A percentile compares a stretch with the other conserved stretches of the same genome.
Conservation (phyloP, 2,888 invertebrate species). For the Chirona hameri region DNA sequence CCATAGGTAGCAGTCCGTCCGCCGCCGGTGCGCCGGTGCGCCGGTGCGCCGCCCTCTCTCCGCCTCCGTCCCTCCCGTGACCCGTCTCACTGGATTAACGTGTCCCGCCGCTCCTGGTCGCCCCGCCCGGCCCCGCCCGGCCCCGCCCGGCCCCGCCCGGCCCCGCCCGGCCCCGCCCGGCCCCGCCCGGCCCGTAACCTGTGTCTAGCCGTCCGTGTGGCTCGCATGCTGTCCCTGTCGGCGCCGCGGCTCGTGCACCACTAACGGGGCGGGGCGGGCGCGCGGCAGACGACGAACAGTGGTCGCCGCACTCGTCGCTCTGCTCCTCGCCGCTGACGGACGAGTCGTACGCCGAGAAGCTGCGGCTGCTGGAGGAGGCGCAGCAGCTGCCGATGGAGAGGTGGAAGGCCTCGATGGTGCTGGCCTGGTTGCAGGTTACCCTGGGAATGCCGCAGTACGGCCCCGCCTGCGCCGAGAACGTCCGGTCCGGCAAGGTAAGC, state of each 20-base stretch:
- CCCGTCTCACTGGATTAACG: too few relatives aligned
- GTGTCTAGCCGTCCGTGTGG: too few relatives aligned
- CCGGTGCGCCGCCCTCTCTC: too few relatives aligned
- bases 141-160: too few relatives aligned
- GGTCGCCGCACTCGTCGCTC: slow-evolving; percentile 53
- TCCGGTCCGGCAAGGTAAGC: slow-evolving; percentile 87
- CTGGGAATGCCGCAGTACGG: slow-evolving; percentile 93
- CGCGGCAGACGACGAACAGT: not conserved
- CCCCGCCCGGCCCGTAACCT: too few relatives aligned
- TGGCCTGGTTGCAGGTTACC: slow-evolving; percentile 91
- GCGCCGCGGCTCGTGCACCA: not conserved
- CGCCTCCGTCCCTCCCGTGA: too few relatives aligned
- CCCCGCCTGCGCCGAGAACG: slow-evolving; percentile 82
- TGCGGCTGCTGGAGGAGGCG: slow-evolving; percentile 70
- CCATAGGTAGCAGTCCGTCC: too few relatives aligned
- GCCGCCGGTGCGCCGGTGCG: too few relatives aligned
- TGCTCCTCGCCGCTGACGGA: slow-evolving; percentile 53
- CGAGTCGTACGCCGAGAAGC: slow-evolving; percentile 72
- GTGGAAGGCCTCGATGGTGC: slow-evolving; percentile 88
- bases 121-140: too few relatives aligned
- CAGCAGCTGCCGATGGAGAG: slow-evolving; percentile 74
- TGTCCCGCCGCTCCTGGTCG: too few relatives aligned
- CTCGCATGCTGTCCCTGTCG: not conserved
- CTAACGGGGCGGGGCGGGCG: not conserved
- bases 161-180: too few relatives aligned